Conservation (phyloP, 2,113 vertebrate species). For the Albula goreensis region DNA sequence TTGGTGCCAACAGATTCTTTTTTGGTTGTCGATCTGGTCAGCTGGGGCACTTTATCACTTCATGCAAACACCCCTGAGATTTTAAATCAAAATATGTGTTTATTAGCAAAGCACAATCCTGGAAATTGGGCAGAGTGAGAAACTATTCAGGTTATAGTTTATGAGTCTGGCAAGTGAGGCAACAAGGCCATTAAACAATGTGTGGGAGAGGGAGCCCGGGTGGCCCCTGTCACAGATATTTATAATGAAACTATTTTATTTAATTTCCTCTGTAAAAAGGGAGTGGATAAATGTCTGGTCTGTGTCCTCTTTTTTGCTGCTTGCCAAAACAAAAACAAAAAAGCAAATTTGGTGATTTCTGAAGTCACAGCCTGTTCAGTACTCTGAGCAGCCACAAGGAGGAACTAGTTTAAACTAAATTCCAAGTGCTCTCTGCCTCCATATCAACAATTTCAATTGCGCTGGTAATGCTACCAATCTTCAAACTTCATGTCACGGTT, state of each 20-base stretch:
- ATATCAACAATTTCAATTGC: not conserved
- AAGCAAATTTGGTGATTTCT: not conserved
- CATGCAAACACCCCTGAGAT: no score
- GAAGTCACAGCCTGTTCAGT: not conserved
- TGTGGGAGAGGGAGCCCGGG: no score
- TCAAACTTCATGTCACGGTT: not conserved
- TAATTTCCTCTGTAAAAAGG: not conserved
- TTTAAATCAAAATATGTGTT: no score
- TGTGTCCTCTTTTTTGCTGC: not conserved
- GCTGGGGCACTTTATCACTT: no score
- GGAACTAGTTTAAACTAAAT: conserved; percentile 16
- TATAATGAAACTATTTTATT: not conserved
- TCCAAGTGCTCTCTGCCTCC: conserved; percentile 7
- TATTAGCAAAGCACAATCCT: no score
- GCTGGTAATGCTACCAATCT: not conserved
- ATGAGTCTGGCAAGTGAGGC: not conserved
- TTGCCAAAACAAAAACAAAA: not conserved
- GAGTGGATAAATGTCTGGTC: not conserved
- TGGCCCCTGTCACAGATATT: not conserved
- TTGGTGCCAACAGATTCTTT: no score
- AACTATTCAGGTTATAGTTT: no score
- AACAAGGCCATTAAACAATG: not conserved
- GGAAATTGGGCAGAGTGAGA: no score
- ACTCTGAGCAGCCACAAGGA: conserved; percentile 29
- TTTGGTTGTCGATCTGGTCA: no score